Evolutionary conservation across 2,113 vertebrate genomes (phyloP).

Genomic region (Clarias gariepinus): DNA sequence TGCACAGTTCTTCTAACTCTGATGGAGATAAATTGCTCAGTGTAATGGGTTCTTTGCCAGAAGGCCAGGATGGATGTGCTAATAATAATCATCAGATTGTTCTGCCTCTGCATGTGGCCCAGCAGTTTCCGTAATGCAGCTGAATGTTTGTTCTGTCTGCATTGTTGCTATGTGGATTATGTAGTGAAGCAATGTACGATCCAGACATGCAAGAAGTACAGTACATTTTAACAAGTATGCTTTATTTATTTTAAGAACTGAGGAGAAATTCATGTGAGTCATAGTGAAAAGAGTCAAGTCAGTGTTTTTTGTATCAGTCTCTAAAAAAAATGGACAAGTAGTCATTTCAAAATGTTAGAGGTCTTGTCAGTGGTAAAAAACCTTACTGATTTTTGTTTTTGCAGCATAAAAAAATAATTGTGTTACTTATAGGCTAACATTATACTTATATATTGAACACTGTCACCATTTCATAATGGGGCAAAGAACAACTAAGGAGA

Average conservation of each 20-base stretch:
- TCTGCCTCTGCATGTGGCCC: conserved; percentile 6
- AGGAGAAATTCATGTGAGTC: background rate
- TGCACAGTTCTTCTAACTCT: conserved; percentile 8
- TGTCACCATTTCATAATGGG: no score
- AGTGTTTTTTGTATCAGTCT: background rate
- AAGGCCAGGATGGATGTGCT: conserved; percentile 58
- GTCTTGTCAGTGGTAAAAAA: no score
- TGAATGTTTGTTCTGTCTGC: background rate
- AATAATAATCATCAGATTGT: conserved; percentile 49
- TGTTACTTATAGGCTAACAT: no score
- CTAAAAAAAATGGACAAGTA: no score
- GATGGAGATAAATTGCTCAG: conserved; percentile 45
- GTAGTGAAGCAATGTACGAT: no score
- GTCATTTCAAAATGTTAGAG: background rate
- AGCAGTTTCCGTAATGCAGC: conserved; percentile 20
- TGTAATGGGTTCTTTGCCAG: conserved; percentile 35
- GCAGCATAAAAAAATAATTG: no score
- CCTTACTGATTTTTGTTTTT: no score
- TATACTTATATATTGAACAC: no score
- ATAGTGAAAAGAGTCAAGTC: background rate
- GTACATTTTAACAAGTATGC: background rate
- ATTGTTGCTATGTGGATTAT: background rate
- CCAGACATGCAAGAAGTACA: background rate
- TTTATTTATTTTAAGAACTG: background rate
- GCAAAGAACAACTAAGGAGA: no score